Evolutionary conservation across 2,113 vertebrate species (phyloP), one percentile per base, ranked within the genome.

Genomic region (Periophthalmus modestus): DNA sequence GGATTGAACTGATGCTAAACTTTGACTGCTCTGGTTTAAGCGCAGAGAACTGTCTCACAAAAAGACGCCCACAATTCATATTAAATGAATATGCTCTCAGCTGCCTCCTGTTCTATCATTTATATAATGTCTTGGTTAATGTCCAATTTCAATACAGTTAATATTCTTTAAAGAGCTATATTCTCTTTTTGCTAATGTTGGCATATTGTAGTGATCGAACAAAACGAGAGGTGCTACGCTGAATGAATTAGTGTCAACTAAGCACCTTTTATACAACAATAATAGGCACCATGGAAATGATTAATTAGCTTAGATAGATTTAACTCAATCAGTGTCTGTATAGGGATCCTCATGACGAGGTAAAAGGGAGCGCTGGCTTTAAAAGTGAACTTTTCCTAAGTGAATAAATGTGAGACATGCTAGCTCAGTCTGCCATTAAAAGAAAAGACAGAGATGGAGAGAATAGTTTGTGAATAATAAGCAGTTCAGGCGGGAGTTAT

Each of bases 201-300:
- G 81, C 72, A 74, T 85, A 90, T 86, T 90, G 82, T 82, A 84
- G 66, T 61, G 74, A 87, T 91, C 78, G 75, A 71, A 65, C 48
- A 21, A 52, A 78, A 84, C 11, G 74, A 80, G 81, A 62, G 78
- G 70, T 87, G 80, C 78, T 77, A 77, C 65, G 70, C 74, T 58
- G 50, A 77, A 12, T 92, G 88, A 93, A 90, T 89, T 69, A 79
- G 77, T 88, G 88, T 93, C 88, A 90, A 85, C 88, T 91, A 89
- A 92, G 88, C 90, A 92, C 86, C 88, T 92, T 91, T 89, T 82
- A 79, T 82, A 73, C 82, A 78, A 85, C 85, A 85, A 87, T 88
- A 91, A 88, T 82, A 86, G 63, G 73, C 87, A 86, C 82, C 89
- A 88, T 88, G 75, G 85, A 84, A 89, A 82, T 86, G 77, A 90